Evolutionary conservation across 64 coral and sea anemone genomes (phyloP), one percentile per base, ranked within the genome.

Genomic region (Montipora efflorescens): DNA sequence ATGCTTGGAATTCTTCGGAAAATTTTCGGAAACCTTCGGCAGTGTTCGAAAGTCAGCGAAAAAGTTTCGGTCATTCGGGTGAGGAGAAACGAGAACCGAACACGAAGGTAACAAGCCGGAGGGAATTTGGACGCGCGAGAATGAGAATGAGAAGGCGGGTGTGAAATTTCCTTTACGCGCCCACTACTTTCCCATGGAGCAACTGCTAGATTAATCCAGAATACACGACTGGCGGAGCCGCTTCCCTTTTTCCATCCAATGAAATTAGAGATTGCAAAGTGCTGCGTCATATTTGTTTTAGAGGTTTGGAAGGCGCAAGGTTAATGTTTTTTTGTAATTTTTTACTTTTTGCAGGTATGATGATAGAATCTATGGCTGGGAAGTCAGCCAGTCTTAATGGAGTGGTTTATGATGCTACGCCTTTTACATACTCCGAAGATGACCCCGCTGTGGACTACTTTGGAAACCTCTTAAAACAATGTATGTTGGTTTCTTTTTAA

Each of bases 361-460:
- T 99, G 97, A 91, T 99, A 5, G 97, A 99, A 67, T 96, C 94
- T 67, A 99, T 99, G 97, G 97, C 97, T 12, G 97, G 97, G 25
- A 99, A 96, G 90, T 94, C 95, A 23, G 97, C 92, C 2, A 89
- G 88, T 48, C 84, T 96, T 46, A 91, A 99, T 83, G 97, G 97
- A 12, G 19, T 92, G 14, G 97, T 96, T n/a, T 89, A 99, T 22
- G 97, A 99, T 86, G 97, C 97, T 79, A 99, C 97, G 18, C 97
- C 97, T 13, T 99, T 99, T 58, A 87, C 92, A 8, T 99, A 92
- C 47, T 99, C 97, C 43, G 97, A 99, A 82, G 94, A 99, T 14
- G 89, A 99, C 74, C 94, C 97, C 2, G 97, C 97, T n/a, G 91
- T 96, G 36, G 85, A 96, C 61, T 94, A 96, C 94, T 99, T 99